Evolutionary conservation across 2,797 vertebrate species (phyloP), one percentile per base, ranked within the genome.

Genomic region (Holocentrus rufus): DNA sequence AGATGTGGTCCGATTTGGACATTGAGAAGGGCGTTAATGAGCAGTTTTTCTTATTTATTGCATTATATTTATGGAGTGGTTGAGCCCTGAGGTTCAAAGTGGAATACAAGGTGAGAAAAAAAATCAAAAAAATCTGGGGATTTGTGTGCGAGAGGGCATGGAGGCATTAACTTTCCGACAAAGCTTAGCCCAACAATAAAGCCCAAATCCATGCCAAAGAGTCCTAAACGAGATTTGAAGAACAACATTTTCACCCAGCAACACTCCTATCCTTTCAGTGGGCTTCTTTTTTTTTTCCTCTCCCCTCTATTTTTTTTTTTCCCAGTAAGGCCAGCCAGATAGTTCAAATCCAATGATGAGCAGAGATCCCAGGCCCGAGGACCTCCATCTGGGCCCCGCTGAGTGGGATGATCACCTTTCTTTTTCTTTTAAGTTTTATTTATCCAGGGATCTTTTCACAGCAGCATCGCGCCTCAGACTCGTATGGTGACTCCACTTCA

Each of bases 171-270:
- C 69, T 86, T 78, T 39, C 77, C 64, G 76, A 88, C 87, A 86
- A 89, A 90, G 88, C 86, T 87, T 83, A 90, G 79, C 54, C 75
- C 59, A 62, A 88, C 85, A 89, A 90, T 87, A 76, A 90, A 88
- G 80, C 73, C 63, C 61, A 88, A 90, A 91, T 88, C 88, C 78
- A 72, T 39, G 76, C 80, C 82, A 77, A 82, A 87, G 79, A 81
- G 58, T 83, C 76, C 73, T 68, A 77, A 88, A 86, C 52, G 36
- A 88, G 78, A 87, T 84, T 81, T 83, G 53, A 85, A 84, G 84
- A 79, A 77, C 71, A 83, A 86, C 80, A 84, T 81, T 84, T 73
- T 79, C 67, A 57, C 72, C 61, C 72, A 67, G 49, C 20, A 65
- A 59, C 72, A 68, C 75, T 71, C 57, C 63, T 65, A 60, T 73